Evolutionary conservation across 2,113 vertebrate genomes (phyloP), one percentile per base, ranked within the genome.

Genomic region (Calyptommatus sinebrachiatus): DNA sequence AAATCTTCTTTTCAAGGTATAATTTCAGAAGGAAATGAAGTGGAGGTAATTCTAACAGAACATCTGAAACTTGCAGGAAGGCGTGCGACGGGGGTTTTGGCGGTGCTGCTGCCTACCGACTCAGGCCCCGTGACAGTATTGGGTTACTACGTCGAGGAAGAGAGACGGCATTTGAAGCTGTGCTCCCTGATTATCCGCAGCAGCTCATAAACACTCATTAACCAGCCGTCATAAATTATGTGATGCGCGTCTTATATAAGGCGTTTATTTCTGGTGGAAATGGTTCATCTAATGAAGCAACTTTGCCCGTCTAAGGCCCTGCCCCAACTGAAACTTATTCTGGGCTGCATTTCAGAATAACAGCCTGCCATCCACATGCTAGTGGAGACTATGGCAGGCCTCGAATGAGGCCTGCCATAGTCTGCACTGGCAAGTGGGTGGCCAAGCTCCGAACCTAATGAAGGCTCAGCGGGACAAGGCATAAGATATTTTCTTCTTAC

Each of bases 61-160:
- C 67, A 76, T 84, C 76, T 86, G 77, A 41, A 53, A 63, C 73
- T 61, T 80, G 66, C 86, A 85, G 84, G 82, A 89, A 89, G 87
- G 84, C 90, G 87, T 89, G 86, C 76, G 77, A 41, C 79, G 77
- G 35, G 0, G 71, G 48, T 73, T 86, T 73, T 77, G 75, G 48
- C 80, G 79, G 18, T 76, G 81, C 80, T 83, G 78, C 84, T 89
- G 88, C 78, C 87, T 86, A 88, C 88, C 90, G 84, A 83, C 80
- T 91, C 88, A 83, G 67, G 0, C 73, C 79, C 85, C 26, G 70
- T 91, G 90, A 91, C 90, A 91, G 89, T 90, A 89, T 89, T 87
- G 50, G 91, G 90, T 92, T 92, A 91, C 87, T 57, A 88, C 83
- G 80, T 71, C 28, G 53, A 86, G 76, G 86, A 67, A 75, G 14